These are phyloP conservation scores for Myioborus miniatus DNA, from an alignment of 2,797 vertebrate genomes.

Conservation along the genomic window DNA sequence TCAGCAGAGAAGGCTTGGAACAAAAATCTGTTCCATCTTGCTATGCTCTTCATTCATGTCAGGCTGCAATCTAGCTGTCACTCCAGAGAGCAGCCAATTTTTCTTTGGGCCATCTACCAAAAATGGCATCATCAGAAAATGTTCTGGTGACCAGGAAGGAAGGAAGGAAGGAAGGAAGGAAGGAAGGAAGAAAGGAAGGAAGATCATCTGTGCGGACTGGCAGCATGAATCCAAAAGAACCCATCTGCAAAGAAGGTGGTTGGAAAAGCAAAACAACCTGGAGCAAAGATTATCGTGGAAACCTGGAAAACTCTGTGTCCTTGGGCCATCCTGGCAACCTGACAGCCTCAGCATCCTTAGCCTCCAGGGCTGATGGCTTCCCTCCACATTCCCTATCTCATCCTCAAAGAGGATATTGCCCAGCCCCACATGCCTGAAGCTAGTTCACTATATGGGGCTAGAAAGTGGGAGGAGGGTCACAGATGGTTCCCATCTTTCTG, in stretches of 20 bases:
- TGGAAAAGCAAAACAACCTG: neutral
- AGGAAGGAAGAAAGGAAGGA: neutral
- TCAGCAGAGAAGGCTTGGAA: neutral
- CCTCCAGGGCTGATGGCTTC: neutral
- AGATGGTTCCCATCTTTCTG: neutral
- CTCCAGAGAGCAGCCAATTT: neutral
- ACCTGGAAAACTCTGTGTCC: neutral
- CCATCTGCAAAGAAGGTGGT: neutral
- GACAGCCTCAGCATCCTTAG: neutral
- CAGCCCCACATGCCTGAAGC: neutral
- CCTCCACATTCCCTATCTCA: neutral
- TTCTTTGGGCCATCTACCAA: neutral
- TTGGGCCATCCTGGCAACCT: neutral
- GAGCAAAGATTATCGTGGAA: neutral
- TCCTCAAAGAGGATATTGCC: neutral
- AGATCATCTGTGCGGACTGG: neutral
- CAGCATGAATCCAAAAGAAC: neutral
- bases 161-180: neutral
- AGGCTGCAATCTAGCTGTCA: conserved; percentile 28
- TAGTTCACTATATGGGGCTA: neutral
- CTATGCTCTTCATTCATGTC: neutral
- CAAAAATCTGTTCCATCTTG: conserved; percentile 46
- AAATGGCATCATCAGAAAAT: neutral
- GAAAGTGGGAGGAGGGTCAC: neutral
- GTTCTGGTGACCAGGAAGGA: neutral